Base-by-base conservation (phyloP, 2,888 invertebrate species). In the Microdon myrmicae region DNA sequence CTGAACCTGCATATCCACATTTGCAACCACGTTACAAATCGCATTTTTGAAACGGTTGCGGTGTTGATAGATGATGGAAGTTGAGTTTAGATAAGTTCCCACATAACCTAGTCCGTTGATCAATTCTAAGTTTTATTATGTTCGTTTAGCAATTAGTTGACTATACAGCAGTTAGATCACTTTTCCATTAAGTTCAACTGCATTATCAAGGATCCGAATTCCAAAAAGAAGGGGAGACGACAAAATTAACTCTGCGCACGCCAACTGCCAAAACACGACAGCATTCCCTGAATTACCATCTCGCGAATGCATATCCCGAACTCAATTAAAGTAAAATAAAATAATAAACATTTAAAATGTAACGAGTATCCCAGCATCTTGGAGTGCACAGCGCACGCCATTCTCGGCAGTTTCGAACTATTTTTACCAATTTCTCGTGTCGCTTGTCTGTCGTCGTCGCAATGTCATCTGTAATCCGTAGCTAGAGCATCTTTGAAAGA, bases 371-470 rank as follows among this genome's bases (percentile, higher is more conserved):
- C 37, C 34, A 34, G 28, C 48, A 35, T n/a, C 23, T 8, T 22
- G 7, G 16, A 13, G 34, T 4, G 14, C 34, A 8, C 9, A 7
- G 3, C 29, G 39, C 28, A 37, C 26, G 6, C 19, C 37, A 41
- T 47, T 35, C 4, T 31, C 48, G 16, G 28, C 28, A 37, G 43
- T 43, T 38, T 10, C 41, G 34, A 47, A 51, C 56, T 64, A 58
- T 64, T 64, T 64, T 38, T 58, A 53, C 41, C 12, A 47, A 51
- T 19, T 53, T 32, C 49, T 56, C 26, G 35, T 51, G 51, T 41
- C 34, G 38, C 12, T 41, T 22, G 22, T 34, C 31, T 25, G 12
- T 44, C 43, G 38, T 31, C 37, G 12, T 14, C 41, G 41, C 49
- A 43, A 49, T 41, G 12, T 56, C 14, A 23, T 39, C 20, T 20